Percentiles rank a stretch among this genome's conserved stretches.
Evolutionary conservation across 1,140 invertebrate genomes (phyloP).

Genomic region (Listronotus oregonensis): DNA sequence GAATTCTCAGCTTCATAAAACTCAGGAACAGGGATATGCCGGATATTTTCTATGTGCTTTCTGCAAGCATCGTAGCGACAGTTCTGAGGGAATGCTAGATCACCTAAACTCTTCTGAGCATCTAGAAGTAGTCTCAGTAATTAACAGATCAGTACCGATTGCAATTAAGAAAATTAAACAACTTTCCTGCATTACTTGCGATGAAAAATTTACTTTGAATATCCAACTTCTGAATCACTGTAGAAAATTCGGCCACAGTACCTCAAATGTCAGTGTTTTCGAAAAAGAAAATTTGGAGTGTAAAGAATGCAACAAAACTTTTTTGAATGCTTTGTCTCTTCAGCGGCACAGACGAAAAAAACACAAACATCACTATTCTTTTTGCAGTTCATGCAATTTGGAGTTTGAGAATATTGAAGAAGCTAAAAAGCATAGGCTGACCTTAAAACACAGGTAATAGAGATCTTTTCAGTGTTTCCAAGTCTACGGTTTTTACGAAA

Average conservation of each 20-base stretch:
- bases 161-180: constrained; percentile 72
- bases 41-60: constrained; percentile 75
- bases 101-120: constrained; percentile 73
- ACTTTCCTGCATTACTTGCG: constrained; percentile 67
- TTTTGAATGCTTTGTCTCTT: constrained; percentile 66
- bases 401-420: constrained; percentile 66
- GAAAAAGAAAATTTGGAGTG: constrained; percentile 55
- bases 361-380: constrained; percentile 64
- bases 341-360: constrained; percentile 67
- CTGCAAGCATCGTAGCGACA: constrained; percentile 74
- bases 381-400: constrained; percentile 69
- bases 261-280: constrained; percentile 26
- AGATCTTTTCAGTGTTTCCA: not conserved
- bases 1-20: constrained; percentile 68
- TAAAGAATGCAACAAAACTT: constrained; percentile 61
- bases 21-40: constrained; percentile 39
- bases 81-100: constrained; percentile 67
- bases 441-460: constrained; percentile 62
- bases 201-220: constrained; percentile 70
- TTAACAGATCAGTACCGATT: constrained; percentile 79
- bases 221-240: constrained; percentile 70
- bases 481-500: not conserved
- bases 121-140: constrained; percentile 70
- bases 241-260: constrained; percentile 59
- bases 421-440: constrained; percentile 70